phyloP scores from a whole-genome alignment of 2,797 vertebrate genomes.

The Mormyrops boulengeri region DNA sequence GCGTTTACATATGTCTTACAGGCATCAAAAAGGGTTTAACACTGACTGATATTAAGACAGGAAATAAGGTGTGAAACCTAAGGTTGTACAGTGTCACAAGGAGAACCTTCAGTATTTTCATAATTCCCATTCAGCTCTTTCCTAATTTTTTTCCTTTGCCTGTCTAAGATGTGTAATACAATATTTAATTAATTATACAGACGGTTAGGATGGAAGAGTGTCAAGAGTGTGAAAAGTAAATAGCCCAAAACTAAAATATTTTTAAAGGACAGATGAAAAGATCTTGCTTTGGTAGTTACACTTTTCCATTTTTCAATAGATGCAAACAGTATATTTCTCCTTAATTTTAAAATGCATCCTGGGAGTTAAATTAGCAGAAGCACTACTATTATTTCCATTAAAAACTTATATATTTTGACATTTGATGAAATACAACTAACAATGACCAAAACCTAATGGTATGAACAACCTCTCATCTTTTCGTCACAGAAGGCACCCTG shows the following conservation, averaged over 20 bases:
- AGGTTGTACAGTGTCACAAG: constrained; percentile 36
- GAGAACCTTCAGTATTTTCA: background rate
- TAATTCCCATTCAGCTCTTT: background rate
- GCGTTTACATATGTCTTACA: constrained; percentile 63
- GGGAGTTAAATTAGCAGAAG: background rate
- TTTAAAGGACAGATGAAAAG: background rate
- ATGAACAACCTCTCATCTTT: background rate
- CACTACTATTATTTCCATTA: background rate
- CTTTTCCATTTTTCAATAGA: background rate
- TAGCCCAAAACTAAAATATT: background rate
- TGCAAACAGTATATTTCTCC: background rate
- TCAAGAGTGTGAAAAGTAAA: background rate
- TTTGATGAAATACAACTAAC: background rate
- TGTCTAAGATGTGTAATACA: background rate
- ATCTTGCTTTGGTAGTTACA: background rate
- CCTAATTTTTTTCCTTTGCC: background rate
- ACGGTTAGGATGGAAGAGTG: background rate
- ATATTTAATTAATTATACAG: background rate
- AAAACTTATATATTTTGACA: background rate
- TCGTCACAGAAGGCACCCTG: background rate
- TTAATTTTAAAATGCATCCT: background rate
- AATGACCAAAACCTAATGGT: background rate
- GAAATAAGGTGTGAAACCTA: constrained; percentile 46
- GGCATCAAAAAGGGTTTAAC: background rate
- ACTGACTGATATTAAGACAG: constrained; percentile 58